Evolutionary conservation across 2,797 vertebrate species (phyloP).

Genomic region (Lepus oiostolus): DNA sequence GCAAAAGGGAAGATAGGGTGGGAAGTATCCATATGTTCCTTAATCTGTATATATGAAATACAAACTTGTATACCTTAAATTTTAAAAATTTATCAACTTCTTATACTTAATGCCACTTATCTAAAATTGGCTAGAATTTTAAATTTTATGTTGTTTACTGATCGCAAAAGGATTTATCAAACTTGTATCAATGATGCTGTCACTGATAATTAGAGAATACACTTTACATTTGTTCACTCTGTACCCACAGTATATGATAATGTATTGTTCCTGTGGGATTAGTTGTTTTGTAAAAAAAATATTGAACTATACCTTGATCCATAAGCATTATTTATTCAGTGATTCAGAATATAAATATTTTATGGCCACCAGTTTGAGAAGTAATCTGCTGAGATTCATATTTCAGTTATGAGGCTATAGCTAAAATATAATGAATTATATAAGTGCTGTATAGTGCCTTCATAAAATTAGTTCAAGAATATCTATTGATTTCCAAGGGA

Average conservation of each 20-base stretch:
- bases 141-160: neutral
- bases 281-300: neutral
- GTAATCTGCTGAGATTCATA: slow-evolving; percentile 46
- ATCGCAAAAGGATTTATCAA: neutral
- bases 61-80: no score
- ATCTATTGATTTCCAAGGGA: neutral
- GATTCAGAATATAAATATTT: slow-evolving; percentile 65
- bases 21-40: no score
- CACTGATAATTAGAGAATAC: neutral
- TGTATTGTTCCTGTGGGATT: neutral
- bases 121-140: neutral
- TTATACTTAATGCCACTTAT: neutral
- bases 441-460: neutral
- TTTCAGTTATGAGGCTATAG: neutral
- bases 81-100: slow-evolving; percentile 27
- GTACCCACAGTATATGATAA: neutral
- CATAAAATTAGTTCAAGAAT: neutral
- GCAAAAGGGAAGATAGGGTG: no score
- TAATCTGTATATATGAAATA: no score
- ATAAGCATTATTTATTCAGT: slow-evolving; percentile 33
- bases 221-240: neutral
- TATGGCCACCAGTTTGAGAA: slow-evolving; percentile 9
- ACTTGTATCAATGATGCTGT: neutral
- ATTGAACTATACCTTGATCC: slow-evolving; percentile 30
- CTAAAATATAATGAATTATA: neutral